Base-by-base conservation (phyloP, 2,113 vertebrate genomes). In the Muntiacus muntjak region DNA sequence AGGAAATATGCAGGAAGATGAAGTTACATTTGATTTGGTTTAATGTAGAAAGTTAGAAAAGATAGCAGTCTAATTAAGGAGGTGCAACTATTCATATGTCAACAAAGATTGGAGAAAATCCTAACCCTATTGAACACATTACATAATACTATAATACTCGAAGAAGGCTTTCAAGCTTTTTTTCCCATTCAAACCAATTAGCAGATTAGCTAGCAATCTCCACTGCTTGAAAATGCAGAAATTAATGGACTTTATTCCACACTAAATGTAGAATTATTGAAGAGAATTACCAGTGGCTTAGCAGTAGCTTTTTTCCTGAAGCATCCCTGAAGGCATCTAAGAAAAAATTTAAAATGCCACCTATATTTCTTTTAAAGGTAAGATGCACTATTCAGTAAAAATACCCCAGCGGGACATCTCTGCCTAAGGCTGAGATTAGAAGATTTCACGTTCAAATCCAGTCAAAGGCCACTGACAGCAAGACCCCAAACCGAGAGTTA, bases 191-290 rank as follows among this genome's bases (percentile, higher is more conserved):
- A 95, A n/a, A 81, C 52, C 96, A 97, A 94, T 98, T 98, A 98
- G 36, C 92, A 97, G 55, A 97, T 96, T 97, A 97, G n/a, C 87
- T 94, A 97, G 95, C 81, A 98, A 96, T 91, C 54, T 85, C 86
- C 21, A 95, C 60, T 97, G 81, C 58, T 74, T 96, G 60, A 97
- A 97, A 95, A 97, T 86, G 43, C 9, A 96, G 94, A 98, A 97
- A 96, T 97, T 96, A 97, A 97, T 96, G 21, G 1, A 1, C 88
- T 98, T 98, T 98, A 83, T 94, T 93, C 74, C 82, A 98, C 19
- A 85, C 55, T 93, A 90, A 89, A 85, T 7, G 33, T 62, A 82
- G 88, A 96, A 84, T 91, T 97, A 90, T 67, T 89, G 82, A 96
- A 96, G 87, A 97, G 60, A 7, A 79, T 19, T 97, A n/a, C 19